Evolutionary conservation across 2,888 invertebrate species (phyloP).

Genomic region (Diploptera punctata): DNA sequence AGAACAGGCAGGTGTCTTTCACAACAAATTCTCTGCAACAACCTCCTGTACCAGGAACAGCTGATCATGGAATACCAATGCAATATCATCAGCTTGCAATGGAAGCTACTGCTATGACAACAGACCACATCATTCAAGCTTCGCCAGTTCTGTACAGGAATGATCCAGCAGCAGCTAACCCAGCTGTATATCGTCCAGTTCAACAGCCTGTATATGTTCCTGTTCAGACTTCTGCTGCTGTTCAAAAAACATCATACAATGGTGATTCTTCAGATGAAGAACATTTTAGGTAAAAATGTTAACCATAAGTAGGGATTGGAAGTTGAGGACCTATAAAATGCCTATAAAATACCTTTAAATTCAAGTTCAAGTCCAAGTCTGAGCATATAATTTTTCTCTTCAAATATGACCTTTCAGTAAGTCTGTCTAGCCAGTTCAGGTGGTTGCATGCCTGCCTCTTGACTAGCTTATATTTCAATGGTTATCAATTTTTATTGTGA

Average conservation of each 20-base stretch:
- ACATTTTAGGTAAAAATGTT: constrained; percentile 12
- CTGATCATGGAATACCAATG: constrained; percentile 3
- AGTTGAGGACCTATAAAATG: no score
- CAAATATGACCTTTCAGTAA: no score
- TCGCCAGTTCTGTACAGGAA: constrained; percentile 35
- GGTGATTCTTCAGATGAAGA: constrained; percentile 22
- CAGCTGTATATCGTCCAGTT: not conserved
- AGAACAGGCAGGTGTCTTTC: constrained; percentile 61
- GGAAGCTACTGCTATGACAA: not conserved
- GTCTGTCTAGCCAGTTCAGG: no score
- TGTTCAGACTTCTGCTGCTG: not conserved
- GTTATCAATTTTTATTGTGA: no score
- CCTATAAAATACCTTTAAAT: no score
- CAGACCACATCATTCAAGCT: constrained; percentile 35
- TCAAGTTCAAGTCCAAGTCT: no score
- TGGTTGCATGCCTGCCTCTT: no score
- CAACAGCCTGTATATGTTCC: not conserved
- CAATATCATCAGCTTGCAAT: not conserved
- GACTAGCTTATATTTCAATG: no score
- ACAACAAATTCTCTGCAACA: constrained; percentile 8
- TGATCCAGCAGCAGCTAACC: not conserved
- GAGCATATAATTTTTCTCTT: no score
- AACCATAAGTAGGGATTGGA: no score
- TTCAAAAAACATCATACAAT: not conserved
- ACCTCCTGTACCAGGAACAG: constrained; percentile 22